Base-by-base conservation (phyloP, 1,140 invertebrate species). In the Zaprionus inermis region DNA sequence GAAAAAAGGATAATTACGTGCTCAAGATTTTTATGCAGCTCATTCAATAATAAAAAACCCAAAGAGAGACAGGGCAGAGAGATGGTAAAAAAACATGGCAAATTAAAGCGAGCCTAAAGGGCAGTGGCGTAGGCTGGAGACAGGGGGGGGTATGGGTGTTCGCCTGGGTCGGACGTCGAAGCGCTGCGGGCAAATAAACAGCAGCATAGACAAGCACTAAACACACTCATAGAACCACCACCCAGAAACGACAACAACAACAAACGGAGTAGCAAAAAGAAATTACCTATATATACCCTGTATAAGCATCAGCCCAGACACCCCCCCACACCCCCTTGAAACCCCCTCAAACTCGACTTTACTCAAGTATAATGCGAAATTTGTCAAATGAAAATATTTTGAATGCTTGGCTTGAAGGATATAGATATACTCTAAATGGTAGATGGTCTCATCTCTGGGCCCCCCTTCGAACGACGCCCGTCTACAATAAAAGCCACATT, bases 381-480 rank as follows among this genome's bases (percentile, higher is more conserved):
- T 85, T 86, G 78, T 86, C 82, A 85, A 86, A 86, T 86, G 79
- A 81, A 85, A 85, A 86, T 85, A 86, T 85, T 85, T 85, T 71
- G 52, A 74, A 77, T 73, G 57, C 57, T 68, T 22, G 9, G 36
- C 18, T 22, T 30, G 18, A 51, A 16, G 58, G 41, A 3, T 49
- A 49, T 28, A 7, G 12, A 16, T 16, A 16, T 3, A 41, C 24
- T 28, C 24, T 28, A 28, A 28, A 28, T 28, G 24, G 24, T 16
- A 16, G 16, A 16, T 41, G 7, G 1, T 10, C 10, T 10, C 16
- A 44, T 44, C 38, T 44, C 38, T 9, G n/a, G 38, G n/a, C n/a
- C 51, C 20, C 22, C 51, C 38, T 44, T 7, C 30, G 14, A 41
- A 44, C 30, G 9, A 22, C 4, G 16, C 18, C n/a, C 7, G n/a